These are phyloP conservation scores for Malacoctenus gilli DNA, from an alignment of 2,797 vertebrate genomes.

Conservation along the genomic window DNA sequence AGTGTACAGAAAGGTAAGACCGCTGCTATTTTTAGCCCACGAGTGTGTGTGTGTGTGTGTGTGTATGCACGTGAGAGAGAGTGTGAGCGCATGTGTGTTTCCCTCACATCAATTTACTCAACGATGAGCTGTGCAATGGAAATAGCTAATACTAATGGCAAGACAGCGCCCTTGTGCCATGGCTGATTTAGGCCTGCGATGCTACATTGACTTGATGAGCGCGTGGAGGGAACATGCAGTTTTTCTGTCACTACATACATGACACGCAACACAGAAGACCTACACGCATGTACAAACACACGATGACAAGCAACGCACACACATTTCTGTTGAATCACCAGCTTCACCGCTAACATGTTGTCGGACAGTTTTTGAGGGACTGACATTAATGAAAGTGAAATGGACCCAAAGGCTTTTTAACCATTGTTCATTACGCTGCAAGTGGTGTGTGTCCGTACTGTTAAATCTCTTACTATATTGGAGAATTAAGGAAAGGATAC, in stretches of 20 bases:
- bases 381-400: conserved; percentile 46
- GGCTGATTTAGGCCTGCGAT: conserved; percentile 45
- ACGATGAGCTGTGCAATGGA: conserved; percentile 44
- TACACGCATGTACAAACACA: background rate
- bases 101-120: conserved; percentile 52
- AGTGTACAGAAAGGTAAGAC: conserved; percentile 96
- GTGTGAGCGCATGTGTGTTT: conserved; percentile 18
- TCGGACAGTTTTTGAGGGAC: conserved; percentile 30
- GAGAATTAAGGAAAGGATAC: conserved; percentile 29
- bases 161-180: conserved; percentile 32
- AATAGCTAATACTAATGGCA: conserved; percentile 47
- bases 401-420: conserved; percentile 38
- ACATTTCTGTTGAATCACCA: conserved; percentile 21
- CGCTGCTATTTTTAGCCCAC: conserved; percentile 62
- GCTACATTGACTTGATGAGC: conserved; percentile 35
- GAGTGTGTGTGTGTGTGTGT: conserved; percentile 28
- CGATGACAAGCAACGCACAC: conserved; percentile 9
- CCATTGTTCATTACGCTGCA: conserved; percentile 32
- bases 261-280: conserved; percentile 15
- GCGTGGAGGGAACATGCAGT: conserved; percentile 26
- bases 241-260: conserved; percentile 25
- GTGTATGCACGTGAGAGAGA: conserved; percentile 8
- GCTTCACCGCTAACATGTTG: conserved; percentile 24
- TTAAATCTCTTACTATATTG: conserved; percentile 47
- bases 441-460: conserved; percentile 35